Conservation (phyloP, 2,113 vertebrate species). For the Peromyscus leucopus region DNA sequence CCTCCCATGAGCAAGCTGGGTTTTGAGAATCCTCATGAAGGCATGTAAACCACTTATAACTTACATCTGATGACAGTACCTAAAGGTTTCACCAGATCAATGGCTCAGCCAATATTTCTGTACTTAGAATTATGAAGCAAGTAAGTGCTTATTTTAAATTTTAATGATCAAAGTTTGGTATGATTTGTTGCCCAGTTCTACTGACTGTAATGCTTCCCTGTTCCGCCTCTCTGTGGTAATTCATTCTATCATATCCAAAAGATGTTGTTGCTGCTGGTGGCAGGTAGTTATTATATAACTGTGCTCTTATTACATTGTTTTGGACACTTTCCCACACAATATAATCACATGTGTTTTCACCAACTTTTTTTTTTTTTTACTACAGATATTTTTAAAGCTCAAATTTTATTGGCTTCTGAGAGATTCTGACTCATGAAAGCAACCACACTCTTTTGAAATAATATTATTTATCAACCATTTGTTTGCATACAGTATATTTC, state of each 20-base stretch:
- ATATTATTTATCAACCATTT: conserved; percentile 61
- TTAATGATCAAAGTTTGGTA: neutral
- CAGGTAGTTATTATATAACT: neutral
- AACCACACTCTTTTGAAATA: conserved; percentile 50
- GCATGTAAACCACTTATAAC: neutral
- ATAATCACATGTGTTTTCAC: conserved; percentile 9
- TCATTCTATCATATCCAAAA: neutral
- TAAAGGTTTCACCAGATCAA: neutral
- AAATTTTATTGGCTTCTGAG: conserved; percentile 30
- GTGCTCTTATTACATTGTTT: neutral
- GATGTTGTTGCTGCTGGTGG: neutral
- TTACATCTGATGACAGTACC: neutral
- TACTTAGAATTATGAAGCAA: neutral
- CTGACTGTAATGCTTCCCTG: neutral
- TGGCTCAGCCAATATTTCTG: neutral
- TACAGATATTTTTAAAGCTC: conserved; percentile 18
- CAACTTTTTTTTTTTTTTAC: neutral
- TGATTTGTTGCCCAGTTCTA: neutral
- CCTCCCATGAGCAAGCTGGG: neutral
- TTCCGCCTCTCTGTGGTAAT: neutral
- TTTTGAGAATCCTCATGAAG: neutral
- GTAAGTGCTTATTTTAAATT: neutral
- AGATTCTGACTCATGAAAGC: conserved; percentile 51
- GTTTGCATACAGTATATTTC: conserved; percentile 58
- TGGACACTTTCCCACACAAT: neutral